phyloP scores from a whole-genome alignment of 2,888 invertebrate genomes.

The Lasius fuliginosus region DNA sequence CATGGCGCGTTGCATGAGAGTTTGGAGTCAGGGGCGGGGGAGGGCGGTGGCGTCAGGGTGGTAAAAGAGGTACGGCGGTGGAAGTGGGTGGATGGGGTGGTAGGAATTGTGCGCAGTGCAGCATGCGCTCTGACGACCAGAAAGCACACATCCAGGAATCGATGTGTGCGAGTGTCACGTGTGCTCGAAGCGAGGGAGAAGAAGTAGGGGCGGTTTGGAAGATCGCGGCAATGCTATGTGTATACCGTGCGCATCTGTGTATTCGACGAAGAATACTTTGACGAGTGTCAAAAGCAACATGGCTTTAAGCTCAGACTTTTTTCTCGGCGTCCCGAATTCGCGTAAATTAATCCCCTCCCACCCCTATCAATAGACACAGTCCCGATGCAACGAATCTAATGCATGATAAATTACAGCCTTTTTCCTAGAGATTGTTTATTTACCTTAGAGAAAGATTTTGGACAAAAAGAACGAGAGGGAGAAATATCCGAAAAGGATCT shows the following conservation, averaged over 20 bases:
- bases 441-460: neutral
- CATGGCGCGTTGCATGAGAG: constrained; percentile 68
- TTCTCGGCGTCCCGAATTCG: constrained; percentile 58
- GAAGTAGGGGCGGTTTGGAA: constrained; percentile 67
- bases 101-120: constrained; percentile 84
- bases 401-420: neutral
- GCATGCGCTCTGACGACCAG: constrained; percentile 78
- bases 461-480: neutral
- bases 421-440: constrained; percentile 34
- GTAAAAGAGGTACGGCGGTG: constrained; percentile 65
- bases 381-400: neutral
- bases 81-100: constrained; percentile 68
- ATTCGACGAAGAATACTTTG: constrained; percentile 66
- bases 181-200: constrained; percentile 61
- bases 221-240: constrained; percentile 49
- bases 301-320: constrained; percentile 71
- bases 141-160: constrained; percentile 68
- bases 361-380: constrained; percentile 9
- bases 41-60: constrained; percentile 59
- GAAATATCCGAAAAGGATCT: neutral
- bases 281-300: constrained; percentile 78
- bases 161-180: constrained; percentile 70
- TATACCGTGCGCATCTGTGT: constrained; percentile 51
- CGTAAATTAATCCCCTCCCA: constrained; percentile 71
- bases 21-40: constrained; percentile 52